phyloP scores from a whole-genome alignment of 2,113 vertebrate genomes.

The Cricetomys ansorgei region DNA sequence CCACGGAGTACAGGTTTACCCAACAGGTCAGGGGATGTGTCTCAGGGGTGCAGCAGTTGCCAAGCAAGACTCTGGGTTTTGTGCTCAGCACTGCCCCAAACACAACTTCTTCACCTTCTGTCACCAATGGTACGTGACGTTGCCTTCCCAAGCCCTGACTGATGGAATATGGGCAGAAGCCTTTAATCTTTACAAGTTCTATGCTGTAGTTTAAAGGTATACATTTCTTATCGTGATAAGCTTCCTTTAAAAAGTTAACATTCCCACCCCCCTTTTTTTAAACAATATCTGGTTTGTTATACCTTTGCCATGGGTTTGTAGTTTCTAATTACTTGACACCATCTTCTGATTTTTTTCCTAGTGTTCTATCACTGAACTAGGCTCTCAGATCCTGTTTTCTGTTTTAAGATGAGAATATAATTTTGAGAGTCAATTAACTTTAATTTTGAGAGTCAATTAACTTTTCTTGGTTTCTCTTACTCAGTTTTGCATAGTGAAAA shows the following conservation, averaged over 20 bases:
- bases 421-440: conserved; percentile 4
- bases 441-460: background rate
- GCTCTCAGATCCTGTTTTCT: background rate
- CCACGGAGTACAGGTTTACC: background rate
- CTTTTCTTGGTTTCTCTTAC: conserved; percentile 5
- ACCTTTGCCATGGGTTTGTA: conserved; percentile 10
- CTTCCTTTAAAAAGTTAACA: background rate
- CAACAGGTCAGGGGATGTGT: background rate
- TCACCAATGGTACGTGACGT: background rate
- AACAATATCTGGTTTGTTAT: background rate
- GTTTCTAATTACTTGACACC: conserved; percentile 39
- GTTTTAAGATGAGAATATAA: background rate
- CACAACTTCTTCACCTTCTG: background rate
- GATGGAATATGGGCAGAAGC: no score
- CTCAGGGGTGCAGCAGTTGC: background rate
- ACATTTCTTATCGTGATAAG: background rate
- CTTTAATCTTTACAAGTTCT: conserved; percentile 30
- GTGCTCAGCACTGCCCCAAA: background rate
- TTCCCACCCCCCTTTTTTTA: background rate
- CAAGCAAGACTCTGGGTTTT: background rate
- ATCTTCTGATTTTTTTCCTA: background rate
- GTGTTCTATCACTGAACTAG: background rate
- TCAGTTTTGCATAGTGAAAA: background rate
- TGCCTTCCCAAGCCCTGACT: background rate
- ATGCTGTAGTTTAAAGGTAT: background rate